These are phyloP conservation scores for Perdita meconis DNA, from an alignment of 2,888 invertebrate genomes.

Conservation along the genomic window DNA sequence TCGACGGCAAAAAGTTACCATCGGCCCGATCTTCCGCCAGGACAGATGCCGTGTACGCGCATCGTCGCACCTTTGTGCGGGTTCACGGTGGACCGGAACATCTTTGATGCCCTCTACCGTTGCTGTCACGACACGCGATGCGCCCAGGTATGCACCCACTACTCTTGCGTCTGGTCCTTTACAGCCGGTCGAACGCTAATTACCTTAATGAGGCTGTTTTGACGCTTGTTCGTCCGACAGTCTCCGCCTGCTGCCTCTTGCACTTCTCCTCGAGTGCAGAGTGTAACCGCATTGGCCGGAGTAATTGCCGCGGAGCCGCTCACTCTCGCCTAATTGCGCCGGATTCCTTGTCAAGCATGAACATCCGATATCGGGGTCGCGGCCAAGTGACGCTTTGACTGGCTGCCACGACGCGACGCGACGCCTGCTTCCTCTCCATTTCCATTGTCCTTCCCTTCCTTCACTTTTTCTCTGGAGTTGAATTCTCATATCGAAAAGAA, in stretches of 20 bases:
- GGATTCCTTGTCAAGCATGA: slow-evolving; percentile 78
- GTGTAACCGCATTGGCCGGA: slow-evolving; percentile 70
- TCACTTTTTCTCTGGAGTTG: not conserved
- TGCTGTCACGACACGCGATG: slow-evolving; percentile 33
- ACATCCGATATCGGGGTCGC: slow-evolving; percentile 72
- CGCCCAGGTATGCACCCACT: slow-evolving; percentile 55
- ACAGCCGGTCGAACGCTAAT: slow-evolving; percentile 71
- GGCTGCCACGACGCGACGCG: slow-evolving; percentile 29
- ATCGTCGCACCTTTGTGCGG: slow-evolving; percentile 27
- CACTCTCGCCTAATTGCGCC: slow-evolving; percentile 76
- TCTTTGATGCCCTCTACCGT: slow-evolving; percentile 53
- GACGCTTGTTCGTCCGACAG: slow-evolving; percentile 71
- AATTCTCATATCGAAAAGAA: not conserved
- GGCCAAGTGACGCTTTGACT: slow-evolving; percentile 52
- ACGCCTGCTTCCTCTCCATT: slow-evolving; percentile 11
- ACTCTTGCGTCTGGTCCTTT: slow-evolving; percentile 61
- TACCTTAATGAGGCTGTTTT: slow-evolving; percentile 77
- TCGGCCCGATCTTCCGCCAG: slow-evolving; percentile 8
- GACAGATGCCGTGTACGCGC: slow-evolving; percentile 20
- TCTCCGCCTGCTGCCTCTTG: slow-evolving; percentile 42
- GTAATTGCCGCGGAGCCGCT: slow-evolving; percentile 75
- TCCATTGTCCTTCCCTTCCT: not conserved
- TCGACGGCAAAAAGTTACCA: not conserved
- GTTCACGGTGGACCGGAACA: slow-evolving; percentile 34
- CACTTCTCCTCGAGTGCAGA: slow-evolving; percentile 56